These are phyloP conservation scores for Zosterops lateralis DNA, from an alignment of 2,113 vertebrate species.

Conservation along the genomic window DNA sequence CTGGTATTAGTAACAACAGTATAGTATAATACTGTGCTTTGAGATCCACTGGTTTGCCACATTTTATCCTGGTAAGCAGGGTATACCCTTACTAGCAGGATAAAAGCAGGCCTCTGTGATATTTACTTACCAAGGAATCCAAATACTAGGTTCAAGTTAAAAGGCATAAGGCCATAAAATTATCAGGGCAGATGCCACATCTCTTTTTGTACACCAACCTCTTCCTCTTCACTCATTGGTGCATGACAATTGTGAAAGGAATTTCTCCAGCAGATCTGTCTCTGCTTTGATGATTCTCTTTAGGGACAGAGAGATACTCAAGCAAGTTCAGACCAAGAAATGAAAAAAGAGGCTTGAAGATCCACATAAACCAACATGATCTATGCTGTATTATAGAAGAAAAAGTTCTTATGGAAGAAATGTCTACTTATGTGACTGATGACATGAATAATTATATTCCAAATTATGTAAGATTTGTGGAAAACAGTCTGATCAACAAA, in stretches of 20 bases:
- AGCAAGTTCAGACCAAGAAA: constrained; percentile 16
- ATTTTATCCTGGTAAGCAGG: neutral
- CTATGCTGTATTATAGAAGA: neutral
- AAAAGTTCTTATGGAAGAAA: neutral
- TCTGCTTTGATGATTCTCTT: constrained; percentile 35
- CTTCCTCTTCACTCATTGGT: neutral
- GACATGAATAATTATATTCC: neutral
- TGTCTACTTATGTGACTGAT: neutral
- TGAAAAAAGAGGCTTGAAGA: neutral
- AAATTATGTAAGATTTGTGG: neutral
- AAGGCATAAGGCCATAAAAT: neutral
- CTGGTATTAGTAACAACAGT: neutral
- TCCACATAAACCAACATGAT: neutral
- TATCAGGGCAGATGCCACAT: constrained; percentile 14
- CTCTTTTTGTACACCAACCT: constrained; percentile 7
- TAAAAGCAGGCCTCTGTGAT: neutral
- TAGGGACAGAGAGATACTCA: constrained; percentile 25
- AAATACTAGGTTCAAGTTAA: neutral
- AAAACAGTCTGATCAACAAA: neutral
- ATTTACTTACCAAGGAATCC: constrained; percentile 51
- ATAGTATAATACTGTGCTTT: neutral
- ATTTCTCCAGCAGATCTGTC: constrained; percentile 32
- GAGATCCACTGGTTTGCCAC: neutral
- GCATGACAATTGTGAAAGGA: constrained; percentile 3
- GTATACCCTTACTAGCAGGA: neutral